Evolutionary conservation across 2,797 vertebrate genomes (phyloP).

Genomic region (Gymnopithys bicolor): DNA sequence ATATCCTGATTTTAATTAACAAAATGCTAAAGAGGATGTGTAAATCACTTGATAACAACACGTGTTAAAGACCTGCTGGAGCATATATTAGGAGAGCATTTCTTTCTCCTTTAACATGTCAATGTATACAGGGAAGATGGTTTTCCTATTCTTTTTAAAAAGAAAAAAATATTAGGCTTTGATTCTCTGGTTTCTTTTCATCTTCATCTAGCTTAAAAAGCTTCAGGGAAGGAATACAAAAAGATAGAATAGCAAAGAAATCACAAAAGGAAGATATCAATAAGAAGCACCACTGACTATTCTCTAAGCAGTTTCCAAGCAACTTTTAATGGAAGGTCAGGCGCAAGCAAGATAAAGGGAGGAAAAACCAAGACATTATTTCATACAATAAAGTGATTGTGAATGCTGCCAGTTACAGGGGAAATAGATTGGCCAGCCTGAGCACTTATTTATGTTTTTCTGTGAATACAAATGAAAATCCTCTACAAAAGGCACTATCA

Average conservation of each 20-base stretch:
- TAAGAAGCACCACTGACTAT: conserved; percentile 76
- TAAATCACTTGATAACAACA: conserved; percentile 55
- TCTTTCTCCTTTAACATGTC: conserved; percentile 53
- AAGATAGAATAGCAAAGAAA: conserved; percentile 72
- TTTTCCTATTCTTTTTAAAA: conserved; percentile 65
- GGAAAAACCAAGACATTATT: conserved; percentile 79
- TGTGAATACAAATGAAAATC: conserved; percentile 71
- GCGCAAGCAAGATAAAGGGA: conserved; percentile 82
- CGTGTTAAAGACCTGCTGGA: conserved; percentile 32
- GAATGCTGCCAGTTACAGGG: conserved; percentile 76
- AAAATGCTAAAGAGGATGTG: neutral
- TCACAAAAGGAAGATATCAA: conserved; percentile 85
- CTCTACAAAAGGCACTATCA: conserved; percentile 66
- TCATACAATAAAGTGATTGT: conserved; percentile 77
- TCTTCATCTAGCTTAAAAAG: conserved; percentile 72
- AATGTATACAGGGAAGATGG: neutral
- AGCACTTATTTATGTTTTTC: conserved; percentile 69
- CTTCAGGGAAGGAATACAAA: conserved; percentile 66
- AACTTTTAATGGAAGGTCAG: conserved; percentile 98
- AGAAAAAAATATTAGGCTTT: conserved; percentile 73
- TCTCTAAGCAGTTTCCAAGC: conserved; percentile 93
- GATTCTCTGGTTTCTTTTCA: conserved; percentile 70
- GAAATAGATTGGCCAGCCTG: conserved; percentile 67
- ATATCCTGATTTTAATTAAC: conserved; percentile 37
- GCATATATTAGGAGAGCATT: conserved; percentile 44